Conservation (phyloP, 2,113 vertebrate genomes). For the Panthera tigris region DNA sequence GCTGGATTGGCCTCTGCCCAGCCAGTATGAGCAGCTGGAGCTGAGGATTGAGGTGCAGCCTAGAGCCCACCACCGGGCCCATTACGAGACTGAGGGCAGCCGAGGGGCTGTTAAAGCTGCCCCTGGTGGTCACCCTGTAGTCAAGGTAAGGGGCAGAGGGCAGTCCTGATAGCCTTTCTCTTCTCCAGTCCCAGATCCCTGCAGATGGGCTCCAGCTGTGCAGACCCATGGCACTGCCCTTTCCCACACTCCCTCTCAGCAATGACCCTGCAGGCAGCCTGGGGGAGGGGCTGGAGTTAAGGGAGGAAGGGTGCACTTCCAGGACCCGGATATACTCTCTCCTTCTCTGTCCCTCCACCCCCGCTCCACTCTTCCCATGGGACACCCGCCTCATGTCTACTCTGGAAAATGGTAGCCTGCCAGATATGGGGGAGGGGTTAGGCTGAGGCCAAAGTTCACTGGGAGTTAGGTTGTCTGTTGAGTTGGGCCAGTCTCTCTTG, state of each 20-base stretch:
- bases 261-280: slow-evolving; percentile 66
- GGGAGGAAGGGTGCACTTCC: slow-evolving; percentile 54
- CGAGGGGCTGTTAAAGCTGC: slow-evolving; percentile 93
- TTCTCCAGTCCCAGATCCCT: background rate
- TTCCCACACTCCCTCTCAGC: slow-evolving; percentile 79
- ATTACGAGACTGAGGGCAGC: slow-evolving; percentile 96
- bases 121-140: slow-evolving; percentile 91
- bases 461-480: slow-evolving; percentile 72
- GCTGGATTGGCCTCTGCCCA: slow-evolving; percentile 94
- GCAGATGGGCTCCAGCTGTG: slow-evolving; percentile 59
- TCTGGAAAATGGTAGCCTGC: slow-evolving; percentile 72
- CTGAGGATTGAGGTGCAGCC: slow-evolving; percentile 94
- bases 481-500: slow-evolving; percentile 64
- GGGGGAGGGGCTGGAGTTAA: slow-evolving; percentile 48
- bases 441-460: slow-evolving; percentile 67
- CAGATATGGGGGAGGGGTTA: slow-evolving; percentile 73
- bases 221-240: slow-evolving; percentile 74
- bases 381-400: slow-evolving; percentile 60
- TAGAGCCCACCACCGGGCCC: slow-evolving; percentile 92
- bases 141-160: slow-evolving; percentile 87
- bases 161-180: background rate
- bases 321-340: slow-evolving; percentile 72
- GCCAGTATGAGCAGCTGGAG: slow-evolving; percentile 93
- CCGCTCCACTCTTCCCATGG: slow-evolving; percentile 56
- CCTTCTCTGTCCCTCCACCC: slow-evolving; percentile 21